These are phyloP conservation scores for Augiades crinisus DNA, from an alignment of 2,888 invertebrate species.

Conservation along the genomic window DNA sequence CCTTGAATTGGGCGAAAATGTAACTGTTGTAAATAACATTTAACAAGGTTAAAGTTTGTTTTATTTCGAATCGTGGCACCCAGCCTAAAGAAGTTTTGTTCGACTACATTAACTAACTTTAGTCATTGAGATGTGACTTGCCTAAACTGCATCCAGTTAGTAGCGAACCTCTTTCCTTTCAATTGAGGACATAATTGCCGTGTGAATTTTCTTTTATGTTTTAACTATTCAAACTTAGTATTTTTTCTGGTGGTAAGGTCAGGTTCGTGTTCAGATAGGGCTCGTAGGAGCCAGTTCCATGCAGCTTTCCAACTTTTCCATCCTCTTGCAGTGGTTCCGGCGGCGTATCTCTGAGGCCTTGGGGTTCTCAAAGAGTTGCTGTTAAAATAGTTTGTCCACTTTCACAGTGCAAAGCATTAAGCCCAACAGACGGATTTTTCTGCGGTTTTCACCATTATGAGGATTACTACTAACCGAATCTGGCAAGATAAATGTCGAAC, in stretches of 20 bases:
- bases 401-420: conserved; percentile 12
- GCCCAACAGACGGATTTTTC: conserved; percentile 7
- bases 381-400: conserved; percentile 7
- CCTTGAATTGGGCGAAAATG: conserved; percentile 1
- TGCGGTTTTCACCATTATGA: conserved; percentile 11
- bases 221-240: background rate
- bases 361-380: no score
- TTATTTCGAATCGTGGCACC: background rate
- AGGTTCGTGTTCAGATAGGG: no score
- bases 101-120: conserved; percentile 11
- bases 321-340: no score
- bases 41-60: conserved; percentile 12
- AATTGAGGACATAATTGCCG: no score
- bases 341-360: no score
- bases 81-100: background rate
- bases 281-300: no score
- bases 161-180: no score
- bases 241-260: no score
- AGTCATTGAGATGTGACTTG: conserved; percentile 16
- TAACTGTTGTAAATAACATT: conserved; percentile 2
- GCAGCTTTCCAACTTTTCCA: no score
- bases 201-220: background rate
- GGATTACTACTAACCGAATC: conserved; percentile 9
- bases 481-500: background rate
- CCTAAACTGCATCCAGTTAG: conserved; percentile 9